phyloP scores from a whole-genome alignment of 2,797 vertebrate species.

The Semaprochilodus insignis region DNA sequence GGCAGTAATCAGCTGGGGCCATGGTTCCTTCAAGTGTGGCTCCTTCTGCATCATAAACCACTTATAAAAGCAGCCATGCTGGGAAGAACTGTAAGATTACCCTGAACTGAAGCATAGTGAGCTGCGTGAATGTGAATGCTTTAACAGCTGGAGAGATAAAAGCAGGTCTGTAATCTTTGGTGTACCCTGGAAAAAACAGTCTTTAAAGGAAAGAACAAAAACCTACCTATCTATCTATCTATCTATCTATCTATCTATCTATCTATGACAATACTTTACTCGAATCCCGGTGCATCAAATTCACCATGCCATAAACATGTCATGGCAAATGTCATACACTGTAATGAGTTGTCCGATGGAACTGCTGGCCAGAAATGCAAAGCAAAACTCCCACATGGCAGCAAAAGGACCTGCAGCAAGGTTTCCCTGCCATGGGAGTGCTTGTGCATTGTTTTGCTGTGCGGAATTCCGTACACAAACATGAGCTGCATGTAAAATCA shows the following conservation, averaged over 20 bases:
- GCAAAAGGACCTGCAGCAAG: too few species aligned
- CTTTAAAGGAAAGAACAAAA: background rate
- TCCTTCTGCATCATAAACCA: conserved; percentile 30
- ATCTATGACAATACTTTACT: background rate
- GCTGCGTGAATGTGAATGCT: conserved; percentile 17
- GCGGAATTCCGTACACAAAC: too few species aligned
- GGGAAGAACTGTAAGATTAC: conserved; percentile 19
- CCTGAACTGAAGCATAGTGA: conserved; percentile 17
- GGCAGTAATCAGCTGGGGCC: conserved; percentile 35
- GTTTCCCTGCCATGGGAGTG: too few species aligned
- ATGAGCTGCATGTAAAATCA: too few species aligned
- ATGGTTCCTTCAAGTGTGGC: conserved; percentile 41
- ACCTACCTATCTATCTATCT: background rate
- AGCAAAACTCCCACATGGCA: too few species aligned
- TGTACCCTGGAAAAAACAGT: conserved; percentile 1
- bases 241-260: background rate
- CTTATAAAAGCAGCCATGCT: conserved; percentile 31
- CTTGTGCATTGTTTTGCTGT: too few species aligned
- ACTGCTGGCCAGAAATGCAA: too few species aligned
- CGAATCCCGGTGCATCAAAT: too few species aligned
- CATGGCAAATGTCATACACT: too few species aligned
- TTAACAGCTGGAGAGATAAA: conserved; percentile 12
- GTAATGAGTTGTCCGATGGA: too few species aligned
- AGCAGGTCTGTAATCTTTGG: background rate
- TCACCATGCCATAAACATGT: too few species aligned